Percentiles rank a stretch among this genome's conserved stretches.
These are phyloP conservation scores for Dryobota labecula DNA, from an alignment of 2,888 invertebrate genomes.

Conservation along the genomic window DNA sequence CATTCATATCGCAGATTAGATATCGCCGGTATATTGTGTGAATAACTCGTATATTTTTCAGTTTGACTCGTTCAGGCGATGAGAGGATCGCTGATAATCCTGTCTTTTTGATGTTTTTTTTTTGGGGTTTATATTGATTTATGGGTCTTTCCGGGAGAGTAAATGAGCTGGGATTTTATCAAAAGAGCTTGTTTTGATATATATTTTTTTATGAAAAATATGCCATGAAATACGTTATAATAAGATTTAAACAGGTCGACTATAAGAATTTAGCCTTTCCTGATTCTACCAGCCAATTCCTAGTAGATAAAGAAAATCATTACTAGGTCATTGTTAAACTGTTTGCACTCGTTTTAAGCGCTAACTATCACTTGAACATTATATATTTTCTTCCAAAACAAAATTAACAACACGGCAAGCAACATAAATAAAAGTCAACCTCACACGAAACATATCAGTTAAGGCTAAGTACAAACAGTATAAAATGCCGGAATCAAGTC, in stretches of 20 bases:
- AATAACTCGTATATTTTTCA: slow-evolving; percentile 67
- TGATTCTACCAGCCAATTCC: not conserved
- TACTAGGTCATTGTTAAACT: not conserved
- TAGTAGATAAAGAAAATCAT: not conserved
- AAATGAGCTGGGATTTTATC: slow-evolving; percentile 29
- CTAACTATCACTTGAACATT: not conserved
- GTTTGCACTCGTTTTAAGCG: too few relatives aligned
- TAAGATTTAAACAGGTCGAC: not conserved
- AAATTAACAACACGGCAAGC: slow-evolving; percentile 19
- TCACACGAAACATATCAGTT: slow-evolving; percentile 55
- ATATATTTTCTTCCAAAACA: slow-evolving; percentile 6
- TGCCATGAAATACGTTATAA: not conserved
- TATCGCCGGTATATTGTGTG: slow-evolving; percentile 69
- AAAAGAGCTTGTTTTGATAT: slow-evolving; percentile 14
- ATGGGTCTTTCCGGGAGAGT: slow-evolving; percentile 33
- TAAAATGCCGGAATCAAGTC: slow-evolving; percentile 63
- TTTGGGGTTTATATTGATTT: slow-evolving; percentile 51
- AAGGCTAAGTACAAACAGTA: slow-evolving; percentile 63
- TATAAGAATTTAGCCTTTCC: not conserved
- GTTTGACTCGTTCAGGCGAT: slow-evolving; percentile 48
- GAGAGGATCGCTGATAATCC: slow-evolving; percentile 60
- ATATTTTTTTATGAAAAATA: not conserved
- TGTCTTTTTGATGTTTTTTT: slow-evolving; percentile 53
- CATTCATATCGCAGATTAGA: slow-evolving; percentile 77
- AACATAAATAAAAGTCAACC: slow-evolving; percentile 42